phyloP scores from a whole-genome alignment of 2,797 vertebrate genomes.

The Tarsius wallacei region DNA sequence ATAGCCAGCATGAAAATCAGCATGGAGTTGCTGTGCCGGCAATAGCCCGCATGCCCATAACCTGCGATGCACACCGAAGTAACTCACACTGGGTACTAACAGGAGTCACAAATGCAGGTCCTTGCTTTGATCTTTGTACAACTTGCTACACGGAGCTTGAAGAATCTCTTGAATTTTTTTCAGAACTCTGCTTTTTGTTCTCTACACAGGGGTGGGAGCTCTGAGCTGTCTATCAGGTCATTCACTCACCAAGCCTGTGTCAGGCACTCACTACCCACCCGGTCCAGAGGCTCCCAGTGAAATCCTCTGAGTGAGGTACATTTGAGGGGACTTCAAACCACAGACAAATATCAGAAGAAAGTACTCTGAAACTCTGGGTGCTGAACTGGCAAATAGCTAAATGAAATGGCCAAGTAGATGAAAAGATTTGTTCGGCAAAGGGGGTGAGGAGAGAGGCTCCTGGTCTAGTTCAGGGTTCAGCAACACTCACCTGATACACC shows the following conservation, averaged over 20 bases:
- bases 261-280: rapidly evolving
- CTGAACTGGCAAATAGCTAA: background rate
- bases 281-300: background rate
- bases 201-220: background rate
- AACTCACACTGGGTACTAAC: rapidly evolving
- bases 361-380: background rate
- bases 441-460: background rate
- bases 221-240: background rate
- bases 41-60: rapidly evolving
- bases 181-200: background rate
- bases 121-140: background rate
- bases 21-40: rapidly evolving
- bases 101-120: background rate
- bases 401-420: too few relatives aligned
- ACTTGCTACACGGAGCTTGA: background rate
- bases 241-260: background rate
- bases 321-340: background rate
- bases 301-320: background rate
- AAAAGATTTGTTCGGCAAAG: background rate
- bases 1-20: rapidly evolving
- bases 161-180: background rate
- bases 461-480: background rate
- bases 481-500: rapidly evolving
- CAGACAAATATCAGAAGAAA: background rate
- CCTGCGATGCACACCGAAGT: background rate